Conservation (phyloP, 2,888 invertebrate genomes). For the Sphaerophoria rueppellii region DNA sequence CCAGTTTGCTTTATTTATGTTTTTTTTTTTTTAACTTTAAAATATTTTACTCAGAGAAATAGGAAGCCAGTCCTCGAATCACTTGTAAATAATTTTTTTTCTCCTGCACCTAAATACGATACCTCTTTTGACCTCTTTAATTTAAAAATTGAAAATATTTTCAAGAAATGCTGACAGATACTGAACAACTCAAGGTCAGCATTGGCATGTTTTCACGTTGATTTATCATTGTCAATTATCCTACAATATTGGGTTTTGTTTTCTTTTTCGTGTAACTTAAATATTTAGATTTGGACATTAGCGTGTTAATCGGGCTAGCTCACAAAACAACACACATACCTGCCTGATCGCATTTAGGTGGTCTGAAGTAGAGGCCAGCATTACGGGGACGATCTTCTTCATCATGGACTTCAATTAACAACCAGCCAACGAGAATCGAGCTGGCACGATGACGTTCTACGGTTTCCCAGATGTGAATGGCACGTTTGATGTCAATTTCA, state of each 20-base stretch:
- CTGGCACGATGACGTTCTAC: slow-evolving; percentile 76
- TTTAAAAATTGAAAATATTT: not conserved
- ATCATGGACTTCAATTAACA: slow-evolving; percentile 81
- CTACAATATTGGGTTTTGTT: not conserved
- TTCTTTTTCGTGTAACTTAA: slow-evolving; percentile 20
- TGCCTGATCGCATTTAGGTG: slow-evolving; percentile 82
- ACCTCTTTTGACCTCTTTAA: slow-evolving; percentile 26
- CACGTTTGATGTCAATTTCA: slow-evolving; percentile 81
- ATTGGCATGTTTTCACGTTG: not conserved
- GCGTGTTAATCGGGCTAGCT: slow-evolving; percentile 77
- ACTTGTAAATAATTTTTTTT: slow-evolving; percentile 14
- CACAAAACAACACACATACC: slow-evolving; percentile 81
- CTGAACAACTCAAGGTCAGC: slow-evolving; percentile 15
- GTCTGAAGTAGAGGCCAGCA: slow-evolving; percentile 80
- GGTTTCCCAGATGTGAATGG: slow-evolving; percentile 80
- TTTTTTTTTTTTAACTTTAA: not conserved
- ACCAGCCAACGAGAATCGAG: slow-evolving; percentile 78
- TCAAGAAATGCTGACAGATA: not conserved
- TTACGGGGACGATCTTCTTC: slow-evolving; percentile 80
- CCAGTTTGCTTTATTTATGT: slow-evolving; percentile 35
- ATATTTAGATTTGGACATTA: slow-evolving; percentile 55
- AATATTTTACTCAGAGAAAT: slow-evolving; percentile 11
- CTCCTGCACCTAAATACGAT: not conserved
- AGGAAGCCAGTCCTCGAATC: slow-evolving; percentile 24
- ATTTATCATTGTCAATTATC: slow-evolving; percentile 1